phyloP scores from a whole-genome alignment of 2,797 vertebrate species.

The Pseudochromis fuscus region DNA sequence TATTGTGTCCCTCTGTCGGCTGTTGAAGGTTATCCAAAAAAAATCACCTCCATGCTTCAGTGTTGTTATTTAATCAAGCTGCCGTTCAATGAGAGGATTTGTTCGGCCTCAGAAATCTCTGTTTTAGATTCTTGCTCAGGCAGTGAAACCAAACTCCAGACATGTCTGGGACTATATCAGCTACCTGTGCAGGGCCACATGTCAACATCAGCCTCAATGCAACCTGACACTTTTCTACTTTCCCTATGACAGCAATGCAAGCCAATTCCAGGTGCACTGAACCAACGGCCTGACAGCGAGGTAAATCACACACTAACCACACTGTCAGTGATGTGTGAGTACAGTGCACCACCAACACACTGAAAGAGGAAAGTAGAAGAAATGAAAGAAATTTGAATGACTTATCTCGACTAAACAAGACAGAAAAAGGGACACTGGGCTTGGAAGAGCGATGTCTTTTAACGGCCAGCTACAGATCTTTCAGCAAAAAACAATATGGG shows the following conservation, averaged over 20 bases:
- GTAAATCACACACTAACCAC: slow-evolving; percentile 30
- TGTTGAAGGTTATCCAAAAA: slow-evolving; percentile 41
- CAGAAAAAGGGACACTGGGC: slow-evolving; percentile 4
- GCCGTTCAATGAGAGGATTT: slow-evolving; percentile 59
- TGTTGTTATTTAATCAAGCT: slow-evolving; percentile 41
- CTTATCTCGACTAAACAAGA: not conserved
- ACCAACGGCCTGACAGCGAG: not conserved
- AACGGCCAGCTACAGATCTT: slow-evolving; percentile 33
- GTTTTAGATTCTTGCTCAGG: slow-evolving; percentile 51
- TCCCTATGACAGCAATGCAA: slow-evolving; percentile 17
- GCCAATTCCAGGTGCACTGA: not conserved
- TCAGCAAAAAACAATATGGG: slow-evolving; percentile 40
- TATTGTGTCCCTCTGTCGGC: slow-evolving; percentile 2
- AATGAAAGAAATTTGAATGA: not conserved
- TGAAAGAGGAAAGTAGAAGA: not conserved
- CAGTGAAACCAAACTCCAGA: slow-evolving; percentile 49
- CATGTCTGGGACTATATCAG: slow-evolving; percentile 43
- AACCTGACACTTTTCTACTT: slow-evolving; percentile 39
- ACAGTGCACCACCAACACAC: not conserved
- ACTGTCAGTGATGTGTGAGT: not conserved
- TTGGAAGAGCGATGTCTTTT: slow-evolving; percentile 21
- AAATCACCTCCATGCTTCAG: slow-evolving; percentile 1
- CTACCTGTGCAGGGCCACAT: slow-evolving; percentile 38
- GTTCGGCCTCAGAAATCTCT: slow-evolving; percentile 58
- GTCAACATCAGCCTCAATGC: slow-evolving; percentile 48